A percentile compares a stretch with the other conserved stretches of the same genome.
These are phyloP conservation scores for Rhyacophila brunnea DNA, from an alignment of 1,140 invertebrate species.

Conservation along the genomic window DNA sequence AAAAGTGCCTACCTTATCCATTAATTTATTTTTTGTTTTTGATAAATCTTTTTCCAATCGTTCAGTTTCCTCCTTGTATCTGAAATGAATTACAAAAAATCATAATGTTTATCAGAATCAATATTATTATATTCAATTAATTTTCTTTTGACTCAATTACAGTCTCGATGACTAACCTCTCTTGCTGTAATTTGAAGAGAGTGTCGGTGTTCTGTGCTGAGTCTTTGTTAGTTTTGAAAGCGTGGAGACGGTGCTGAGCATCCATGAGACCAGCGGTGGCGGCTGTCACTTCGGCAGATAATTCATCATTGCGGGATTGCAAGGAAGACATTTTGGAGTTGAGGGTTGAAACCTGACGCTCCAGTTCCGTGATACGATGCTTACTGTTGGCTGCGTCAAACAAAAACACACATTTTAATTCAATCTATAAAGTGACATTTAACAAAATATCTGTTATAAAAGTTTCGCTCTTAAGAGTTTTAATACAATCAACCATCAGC, in stretches of 20 bases:
- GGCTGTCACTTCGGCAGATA: constrained; percentile 44
- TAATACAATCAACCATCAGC: too few relatives aligned
- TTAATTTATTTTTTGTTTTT: constrained; percentile 47
- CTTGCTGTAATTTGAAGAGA: constrained; percentile 51
- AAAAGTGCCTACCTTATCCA: constrained; percentile 52
- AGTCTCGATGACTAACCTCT: constrained; percentile 40
- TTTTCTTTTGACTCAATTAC: neutral
- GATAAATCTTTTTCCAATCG: constrained; percentile 49
- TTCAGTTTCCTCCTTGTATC: constrained; percentile 50
- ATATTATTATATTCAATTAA: too few relatives aligned
- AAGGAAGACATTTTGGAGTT: constrained; percentile 40
- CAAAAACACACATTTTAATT: too few relatives aligned
- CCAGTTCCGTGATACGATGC: constrained; percentile 46
- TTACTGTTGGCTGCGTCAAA: constrained; percentile 43
- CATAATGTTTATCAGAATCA: too few relatives aligned
- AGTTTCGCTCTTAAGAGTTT: too few relatives aligned
- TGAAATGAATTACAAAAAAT: constrained; percentile 36
- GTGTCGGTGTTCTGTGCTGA: constrained; percentile 47
- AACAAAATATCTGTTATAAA: too few relatives aligned
- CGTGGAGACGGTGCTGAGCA: constrained; percentile 46
- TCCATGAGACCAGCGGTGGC: constrained; percentile 46
- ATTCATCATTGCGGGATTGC: constrained; percentile 45
- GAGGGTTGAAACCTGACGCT: constrained; percentile 42
- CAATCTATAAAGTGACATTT: too few relatives aligned
- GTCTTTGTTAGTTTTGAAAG: constrained; percentile 40